A percentile compares a stretch with the other conserved stretches of the same genome.
Evolutionary conservation across 2,797 vertebrate genomes (phyloP).

Genomic region (Enteromius trimaculatus): DNA sequence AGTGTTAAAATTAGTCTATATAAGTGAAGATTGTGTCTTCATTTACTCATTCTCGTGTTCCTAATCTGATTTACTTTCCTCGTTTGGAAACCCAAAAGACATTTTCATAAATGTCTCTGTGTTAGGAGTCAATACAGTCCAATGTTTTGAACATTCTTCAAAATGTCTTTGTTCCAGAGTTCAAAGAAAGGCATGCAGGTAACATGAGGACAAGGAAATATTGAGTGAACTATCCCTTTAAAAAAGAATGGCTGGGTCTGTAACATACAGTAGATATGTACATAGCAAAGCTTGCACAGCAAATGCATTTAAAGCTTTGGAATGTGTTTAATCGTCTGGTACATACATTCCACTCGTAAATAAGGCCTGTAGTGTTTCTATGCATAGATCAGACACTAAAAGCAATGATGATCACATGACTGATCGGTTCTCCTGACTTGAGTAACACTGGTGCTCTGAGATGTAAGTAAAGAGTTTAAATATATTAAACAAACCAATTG

Average conservation of each 20-base stretch:
- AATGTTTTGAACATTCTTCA: no score
- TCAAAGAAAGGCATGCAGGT: not conserved
- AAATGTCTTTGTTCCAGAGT: no score
- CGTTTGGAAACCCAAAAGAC: not conserved
- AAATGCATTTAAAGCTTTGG: slow-evolving; percentile 7
- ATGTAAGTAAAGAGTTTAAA: slow-evolving; percentile 1
- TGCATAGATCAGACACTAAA: not conserved
- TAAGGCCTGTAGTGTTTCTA: not conserved
- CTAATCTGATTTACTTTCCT: not conserved
- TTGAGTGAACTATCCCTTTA: slow-evolving; percentile 7
- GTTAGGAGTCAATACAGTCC: not conserved
- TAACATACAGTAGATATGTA: not conserved
- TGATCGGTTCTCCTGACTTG: not conserved
- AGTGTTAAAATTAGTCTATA: not conserved
- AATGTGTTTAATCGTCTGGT: slow-evolving; percentile 8
- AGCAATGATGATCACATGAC: not conserved
- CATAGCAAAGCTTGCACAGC: not conserved
- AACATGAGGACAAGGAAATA: not conserved
- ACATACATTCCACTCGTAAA: slow-evolving; percentile 35
- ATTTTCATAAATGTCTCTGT: not conserved
- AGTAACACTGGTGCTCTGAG: not conserved
- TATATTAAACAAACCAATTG: not conserved
- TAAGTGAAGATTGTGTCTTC: not conserved
- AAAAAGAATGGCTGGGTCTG: not conserved
- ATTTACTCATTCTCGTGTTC: not conserved